Percentiles rank a stretch among this genome's conserved stretches.
phyloP scores from a whole-genome alignment of 2,113 vertebrate species.

The Taxidea taxus region DNA sequence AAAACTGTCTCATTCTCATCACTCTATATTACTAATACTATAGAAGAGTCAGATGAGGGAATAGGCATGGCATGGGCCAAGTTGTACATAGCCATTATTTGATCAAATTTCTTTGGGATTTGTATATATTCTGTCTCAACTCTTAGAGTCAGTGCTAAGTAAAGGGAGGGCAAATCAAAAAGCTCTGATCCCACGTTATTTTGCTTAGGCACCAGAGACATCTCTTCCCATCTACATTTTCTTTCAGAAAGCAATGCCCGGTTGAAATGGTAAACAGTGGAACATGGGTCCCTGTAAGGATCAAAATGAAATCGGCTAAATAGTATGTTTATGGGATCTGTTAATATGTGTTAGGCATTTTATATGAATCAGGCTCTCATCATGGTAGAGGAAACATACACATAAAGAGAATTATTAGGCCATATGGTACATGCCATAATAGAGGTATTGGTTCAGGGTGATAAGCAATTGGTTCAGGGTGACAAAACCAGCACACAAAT shows the following conservation, averaged over 20 bases:
- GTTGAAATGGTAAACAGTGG: neutral
- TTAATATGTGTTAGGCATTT: neutral
- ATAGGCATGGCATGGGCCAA: fast-evolving
- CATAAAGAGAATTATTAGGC: neutral
- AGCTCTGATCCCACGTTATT: neutral
- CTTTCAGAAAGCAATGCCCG: neutral
- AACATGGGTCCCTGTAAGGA: neutral
- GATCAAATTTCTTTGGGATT: neutral
- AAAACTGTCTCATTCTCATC: neutral
- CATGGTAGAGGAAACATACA: neutral
- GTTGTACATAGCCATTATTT: neutral
- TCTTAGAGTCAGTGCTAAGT: neutral
- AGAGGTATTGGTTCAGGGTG: neutral
- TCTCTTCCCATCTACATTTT: neutral
- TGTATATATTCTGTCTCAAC: neutral
- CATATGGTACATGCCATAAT: neutral
- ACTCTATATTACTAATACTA: neutral
- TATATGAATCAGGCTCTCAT: neutral
- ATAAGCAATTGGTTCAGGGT: neutral
- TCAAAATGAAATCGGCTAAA: neutral
- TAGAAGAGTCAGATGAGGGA: neutral
- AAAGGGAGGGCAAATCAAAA: neutral
- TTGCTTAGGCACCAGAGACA: neutral
- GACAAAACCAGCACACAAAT: neutral
- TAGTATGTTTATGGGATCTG: neutral